These are phyloP conservation scores for Agriopis leucophaearia DNA, from an alignment of 2,888 invertebrate species.

Conservation along the genomic window DNA sequence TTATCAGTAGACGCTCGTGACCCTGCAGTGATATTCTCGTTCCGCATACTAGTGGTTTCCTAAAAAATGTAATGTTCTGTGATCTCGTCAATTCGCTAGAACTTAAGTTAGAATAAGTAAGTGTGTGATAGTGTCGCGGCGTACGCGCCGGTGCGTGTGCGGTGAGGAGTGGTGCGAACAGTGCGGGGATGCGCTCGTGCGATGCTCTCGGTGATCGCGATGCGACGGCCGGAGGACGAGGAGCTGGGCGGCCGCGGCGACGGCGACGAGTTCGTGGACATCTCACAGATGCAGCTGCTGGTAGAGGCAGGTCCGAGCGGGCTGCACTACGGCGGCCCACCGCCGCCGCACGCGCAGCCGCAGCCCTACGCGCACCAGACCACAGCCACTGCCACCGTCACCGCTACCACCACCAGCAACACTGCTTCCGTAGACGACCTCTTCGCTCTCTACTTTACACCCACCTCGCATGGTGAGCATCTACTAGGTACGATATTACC, in stretches of 20 bases:
- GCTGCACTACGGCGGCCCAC: conserved; percentile 80
- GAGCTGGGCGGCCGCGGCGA: conserved; percentile 82
- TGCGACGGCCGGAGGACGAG: conserved; percentile 92
- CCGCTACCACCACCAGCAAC: conserved; percentile 60
- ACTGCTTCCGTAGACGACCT: conserved; percentile 90
- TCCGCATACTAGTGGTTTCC: conserved; percentile 66
- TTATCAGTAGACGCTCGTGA: conserved; percentile 77
- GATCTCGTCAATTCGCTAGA: conserved; percentile 78
- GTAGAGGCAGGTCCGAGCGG: conserved; percentile 87
- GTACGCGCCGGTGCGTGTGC: conserved; percentile 61
- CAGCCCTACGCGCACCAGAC: conserved; percentile 76
- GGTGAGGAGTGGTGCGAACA: conserved; percentile 71
- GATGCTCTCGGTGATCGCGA: conserved; percentile 89
- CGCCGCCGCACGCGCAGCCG: conserved; percentile 80
- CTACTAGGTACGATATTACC: conserved; percentile 44
- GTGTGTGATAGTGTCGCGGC: conserved; percentile 48
- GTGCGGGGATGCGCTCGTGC: conserved; percentile 83
- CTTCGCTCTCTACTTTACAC: conserved; percentile 91
- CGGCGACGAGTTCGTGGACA: conserved; percentile 93
- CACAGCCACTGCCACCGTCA: conserved; percentile 70
- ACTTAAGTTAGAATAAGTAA: conserved; percentile 69
- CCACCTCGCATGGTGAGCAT: conserved; percentile 87
- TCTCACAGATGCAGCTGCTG: conserved; percentile 92
- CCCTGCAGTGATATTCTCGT: conserved; percentile 66
- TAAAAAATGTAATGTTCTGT: conserved; percentile 76